phyloP scores from a whole-genome alignment of 2,113 vertebrate genomes.

The Rhinogobius similis region DNA sequence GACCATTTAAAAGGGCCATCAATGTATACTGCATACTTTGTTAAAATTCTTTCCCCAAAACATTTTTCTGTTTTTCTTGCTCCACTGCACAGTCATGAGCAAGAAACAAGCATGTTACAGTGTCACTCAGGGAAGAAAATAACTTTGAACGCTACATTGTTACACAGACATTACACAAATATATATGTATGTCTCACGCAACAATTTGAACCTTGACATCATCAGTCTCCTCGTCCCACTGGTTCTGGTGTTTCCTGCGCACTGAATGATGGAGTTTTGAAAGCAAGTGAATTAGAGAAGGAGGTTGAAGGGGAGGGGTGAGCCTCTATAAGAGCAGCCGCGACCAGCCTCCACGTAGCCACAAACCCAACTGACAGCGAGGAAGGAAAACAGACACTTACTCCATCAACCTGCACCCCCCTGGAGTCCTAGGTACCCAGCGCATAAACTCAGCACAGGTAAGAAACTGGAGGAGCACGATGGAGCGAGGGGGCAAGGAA shows the following conservation, averaged over 20 bases:
- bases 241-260: slow-evolving; percentile 27
- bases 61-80: neutral
- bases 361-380: slow-evolving; percentile 57
- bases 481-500: neutral
- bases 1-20: neutral
- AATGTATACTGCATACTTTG: neutral
- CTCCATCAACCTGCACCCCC: slow-evolving; percentile 30
- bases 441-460: slow-evolving; percentile 52
- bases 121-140: neutral
- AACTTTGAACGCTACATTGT: neutral
- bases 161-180: neutral
- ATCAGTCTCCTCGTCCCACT: neutral
- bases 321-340: slow-evolving; percentile 75
- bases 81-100: neutral
- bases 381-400: slow-evolving; percentile 60
- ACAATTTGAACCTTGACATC: neutral
- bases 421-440: slow-evolving; percentile 33
- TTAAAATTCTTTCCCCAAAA: neutral
- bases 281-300: slow-evolving; percentile 45
- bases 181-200: neutral
- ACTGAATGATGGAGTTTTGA: slow-evolving; percentile 58
- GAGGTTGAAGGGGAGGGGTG: slow-evolving; percentile 71
- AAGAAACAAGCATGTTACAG: neutral
- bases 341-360: slow-evolving; percentile 66
- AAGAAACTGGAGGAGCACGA: slow-evolving; percentile 15